These are phyloP conservation scores for Eupleurogrammus muticus DNA, from an alignment of 2,797 vertebrate species.

Conservation along the genomic window DNA sequence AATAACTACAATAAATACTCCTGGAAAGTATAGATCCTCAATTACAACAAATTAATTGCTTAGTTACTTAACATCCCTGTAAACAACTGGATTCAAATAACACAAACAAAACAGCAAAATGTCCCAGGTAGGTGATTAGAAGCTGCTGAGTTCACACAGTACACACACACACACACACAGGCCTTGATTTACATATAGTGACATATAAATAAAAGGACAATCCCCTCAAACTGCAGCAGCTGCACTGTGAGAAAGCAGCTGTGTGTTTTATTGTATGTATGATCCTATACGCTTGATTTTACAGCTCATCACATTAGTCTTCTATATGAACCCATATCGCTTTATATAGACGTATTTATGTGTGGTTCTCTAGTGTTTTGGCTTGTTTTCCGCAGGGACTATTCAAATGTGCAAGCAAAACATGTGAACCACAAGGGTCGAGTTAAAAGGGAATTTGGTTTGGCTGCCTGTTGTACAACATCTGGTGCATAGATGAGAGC, in stretches of 20 bases:
- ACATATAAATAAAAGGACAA: no score
- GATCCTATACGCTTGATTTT: slow-evolving; percentile 25
- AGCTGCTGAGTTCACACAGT: no score
- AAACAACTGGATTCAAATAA: no score
- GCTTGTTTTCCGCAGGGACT: slow-evolving; percentile 49
- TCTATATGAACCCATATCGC: slow-evolving; percentile 31
- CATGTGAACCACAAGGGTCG: slow-evolving; percentile 58
- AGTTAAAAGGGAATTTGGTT: slow-evolving; percentile 64
- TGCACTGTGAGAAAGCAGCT: not conserved
- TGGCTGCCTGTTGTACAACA: slow-evolving; percentile 49
- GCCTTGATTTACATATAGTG: no score
- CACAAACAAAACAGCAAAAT: no score
- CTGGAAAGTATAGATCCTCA: no score
- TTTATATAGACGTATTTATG: slow-evolving; percentile 28
- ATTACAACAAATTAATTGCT: no score
- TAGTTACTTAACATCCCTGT: no score
- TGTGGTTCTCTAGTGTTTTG: slow-evolving; percentile 13
- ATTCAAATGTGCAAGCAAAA: slow-evolving; percentile 63
- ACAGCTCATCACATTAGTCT: slow-evolving; percentile 29
- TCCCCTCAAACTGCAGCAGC: no score
- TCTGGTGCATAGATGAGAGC: slow-evolving; percentile 43
- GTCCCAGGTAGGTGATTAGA: no score
- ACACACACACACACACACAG: no score
- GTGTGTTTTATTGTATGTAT: slow-evolving; percentile 28
- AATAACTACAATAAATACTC: no score